Evolutionary conservation across 2,113 vertebrate species (phyloP).

Genomic region (Oceanites oceanicus): DNA sequence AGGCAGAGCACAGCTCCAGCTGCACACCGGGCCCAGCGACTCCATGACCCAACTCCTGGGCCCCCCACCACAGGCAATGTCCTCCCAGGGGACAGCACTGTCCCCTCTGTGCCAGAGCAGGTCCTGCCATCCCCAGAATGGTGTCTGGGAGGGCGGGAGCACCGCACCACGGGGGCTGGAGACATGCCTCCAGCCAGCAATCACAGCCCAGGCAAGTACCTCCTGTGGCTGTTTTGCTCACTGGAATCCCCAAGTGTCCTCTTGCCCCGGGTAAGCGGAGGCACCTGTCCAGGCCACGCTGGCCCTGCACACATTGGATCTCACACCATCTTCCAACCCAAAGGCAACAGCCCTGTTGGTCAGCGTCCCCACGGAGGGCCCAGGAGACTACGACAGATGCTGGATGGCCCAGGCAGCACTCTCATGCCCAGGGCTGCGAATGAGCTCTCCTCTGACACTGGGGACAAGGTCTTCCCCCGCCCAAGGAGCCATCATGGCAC

Average conservation of each 20-base stretch:
- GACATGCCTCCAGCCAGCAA: rapidly evolving
- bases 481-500: not conserved
- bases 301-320: not conserved
- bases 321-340: not conserved
- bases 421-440: not conserved
- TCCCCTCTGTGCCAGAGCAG: not conserved
- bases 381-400: no score
- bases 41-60: rapidly evolving
- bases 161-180: not conserved
- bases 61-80: rapidly evolving
- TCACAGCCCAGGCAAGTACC: not conserved
- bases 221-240: rapidly evolving
- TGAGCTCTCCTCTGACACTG: slow-evolving; percentile 31
- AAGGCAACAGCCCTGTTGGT: no score
- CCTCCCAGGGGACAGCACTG: not conserved
- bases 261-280: not conserved
- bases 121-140: not conserved
- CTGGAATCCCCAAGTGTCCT: not conserved
- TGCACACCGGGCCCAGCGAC: not conserved
- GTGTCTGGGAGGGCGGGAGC: rapidly evolving
- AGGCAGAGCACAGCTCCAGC: not conserved
- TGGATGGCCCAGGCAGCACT: no score
- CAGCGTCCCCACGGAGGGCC: rapidly evolving
- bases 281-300: not conserved
- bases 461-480: not conserved